phyloP scores from a whole-genome alignment of 2,888 invertebrate genomes.

The Dryocosmus kuriphilus region DNA sequence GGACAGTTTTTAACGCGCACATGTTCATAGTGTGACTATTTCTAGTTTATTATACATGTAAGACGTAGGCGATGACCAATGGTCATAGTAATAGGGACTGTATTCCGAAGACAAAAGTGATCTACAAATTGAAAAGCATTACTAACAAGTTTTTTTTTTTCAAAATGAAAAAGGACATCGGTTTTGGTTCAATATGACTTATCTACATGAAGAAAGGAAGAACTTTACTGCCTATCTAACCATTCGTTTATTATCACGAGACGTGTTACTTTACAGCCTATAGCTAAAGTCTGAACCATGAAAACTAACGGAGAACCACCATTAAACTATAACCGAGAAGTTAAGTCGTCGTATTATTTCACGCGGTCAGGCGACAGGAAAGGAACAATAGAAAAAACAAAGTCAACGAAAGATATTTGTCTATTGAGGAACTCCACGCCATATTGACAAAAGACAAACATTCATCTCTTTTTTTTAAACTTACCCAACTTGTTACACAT shows the following conservation, averaged over 20 bases:
- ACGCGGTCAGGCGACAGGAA: neutral
- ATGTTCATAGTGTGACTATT: constrained; percentile 4
- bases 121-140: neutral
- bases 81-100: neutral
- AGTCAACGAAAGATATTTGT: neutral
- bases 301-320: neutral
- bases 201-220: neutral
- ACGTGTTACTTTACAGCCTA: constrained; percentile 2
- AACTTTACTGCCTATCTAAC: neutral
- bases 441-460: no score
- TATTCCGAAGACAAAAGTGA: neutral
- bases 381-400: neutral
- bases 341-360: neutral
- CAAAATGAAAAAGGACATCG: neutral
- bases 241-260: constrained; percentile 1
- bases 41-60: neutral
- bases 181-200: neutral
- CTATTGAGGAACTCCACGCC: no score
- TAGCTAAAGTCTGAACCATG: no score
- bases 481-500: no score
- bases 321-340: constrained; percentile 8
- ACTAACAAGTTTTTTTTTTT: neutral
- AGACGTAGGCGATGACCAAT: neutral
- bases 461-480: no score
- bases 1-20: constrained; percentile 17